Base-by-base conservation (phyloP, 2,888 invertebrate genomes). In the Drosophila sordidula region DNA sequence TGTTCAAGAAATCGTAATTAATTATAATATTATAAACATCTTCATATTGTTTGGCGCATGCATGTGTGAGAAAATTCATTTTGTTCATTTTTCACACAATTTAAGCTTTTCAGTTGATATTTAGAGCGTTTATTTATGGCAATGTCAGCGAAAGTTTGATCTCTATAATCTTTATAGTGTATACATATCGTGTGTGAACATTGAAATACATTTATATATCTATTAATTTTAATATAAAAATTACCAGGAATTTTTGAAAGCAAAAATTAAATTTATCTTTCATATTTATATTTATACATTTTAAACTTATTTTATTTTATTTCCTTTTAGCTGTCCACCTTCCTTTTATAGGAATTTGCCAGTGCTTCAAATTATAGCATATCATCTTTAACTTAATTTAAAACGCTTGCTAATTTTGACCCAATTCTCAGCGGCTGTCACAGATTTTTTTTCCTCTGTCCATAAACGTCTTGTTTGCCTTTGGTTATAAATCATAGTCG, bases 11-110 rank as follows among this genome's bases (percentile, higher is more conserved):
- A 74, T 57, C 66, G 66, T 88, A 76, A 87, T 82, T 82, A 82
- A 82, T 82, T 82, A 79, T 75, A 79, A 85, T 87, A 82, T 82
- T 79, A 82, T 85, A 68, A 79, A 76, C 87, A 82, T 85, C 80
- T 85, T 82, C 52, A 87, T 85, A 87, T 72, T 86, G 80, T 80
- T 65, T 76, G 39, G n/a, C n/a, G 25, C 45, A 46, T 46, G 65
- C 65, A 52, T 82, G 59, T 79, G 74, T 73, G 86, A 65, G 73
- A 82, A 85, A 88, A 73, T 67, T 18, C 26, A 29, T 18, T 42
- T 39, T 56, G 51, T 52, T 29, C 29, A 65, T 85, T 85, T 70
- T 76, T 82, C 80, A 76, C 73, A 82, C 73, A 73, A 73, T 76
- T 80, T 66, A 74, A 46, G 47, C 41, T 73, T 52, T 61, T 61